Base-by-base conservation (phyloP, 2,888 invertebrate genomes). In the Limnephilus auricula region DNA sequence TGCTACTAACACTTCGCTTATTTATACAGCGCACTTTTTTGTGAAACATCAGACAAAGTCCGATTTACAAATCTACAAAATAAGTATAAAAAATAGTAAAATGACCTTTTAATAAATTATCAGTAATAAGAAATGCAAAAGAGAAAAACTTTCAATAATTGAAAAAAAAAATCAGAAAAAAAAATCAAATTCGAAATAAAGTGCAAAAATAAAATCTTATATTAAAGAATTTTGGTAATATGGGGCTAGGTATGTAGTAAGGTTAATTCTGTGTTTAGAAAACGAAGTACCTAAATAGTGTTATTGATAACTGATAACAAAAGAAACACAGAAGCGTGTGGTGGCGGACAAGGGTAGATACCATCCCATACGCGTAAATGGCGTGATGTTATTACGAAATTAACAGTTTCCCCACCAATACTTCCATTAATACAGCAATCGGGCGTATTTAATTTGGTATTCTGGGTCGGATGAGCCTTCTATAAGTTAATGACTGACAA, bases 401-500 rank as follows among this genome's bases (percentile, higher is more conserved):
- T 45, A 45, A 15, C 45, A 45, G 45, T 45, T 15, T 25, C 6
- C 6, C 50, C 50, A 65, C 6, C 25, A 25, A 25, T 65, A 9
- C n/a, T 65, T 65, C n/a, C 25, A 25, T 25, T 65, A 65, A n/a
- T 25, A 50, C 18, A 18, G 5, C 50, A 50, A 5, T 18, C 45
- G 45, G 50, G 50, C 4, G 50, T 50, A 50, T 50, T 50, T 50
- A 50, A 65, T 65, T 65, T 65, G 65, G 25, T 65, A n/a, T 34
- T 65, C 31, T 13, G 65, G 86, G 86, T 86, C 31, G 50, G 25
- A 50, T 65, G 15, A 86, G 50, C 86, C 65, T 31, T 18, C 31
- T 32, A 65, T 50, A 86, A 65, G 65, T 86, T 50, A 86, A 86
- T 86, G 45, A 65, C 31, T 88, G 79, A 88, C 34, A 88, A n/a